Conservation (phyloP, 1,140 invertebrate genomes). For the Zophobas atratus region DNA sequence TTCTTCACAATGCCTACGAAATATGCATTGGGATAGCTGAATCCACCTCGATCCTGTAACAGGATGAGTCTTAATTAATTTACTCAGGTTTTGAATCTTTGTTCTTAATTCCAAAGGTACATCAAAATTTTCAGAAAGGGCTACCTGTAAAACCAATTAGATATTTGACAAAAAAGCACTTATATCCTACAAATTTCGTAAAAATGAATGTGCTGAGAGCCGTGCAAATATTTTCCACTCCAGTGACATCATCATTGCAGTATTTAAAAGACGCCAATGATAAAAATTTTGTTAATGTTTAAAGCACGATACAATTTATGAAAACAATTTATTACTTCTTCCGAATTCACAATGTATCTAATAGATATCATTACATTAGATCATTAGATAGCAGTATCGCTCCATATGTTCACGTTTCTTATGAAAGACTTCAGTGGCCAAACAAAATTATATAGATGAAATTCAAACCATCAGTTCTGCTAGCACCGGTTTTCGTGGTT, state of each 20-base stretch:
- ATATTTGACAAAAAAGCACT: neutral
- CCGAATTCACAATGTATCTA: neutral
- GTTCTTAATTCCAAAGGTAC: too few species aligned
- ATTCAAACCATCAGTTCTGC: neutral
- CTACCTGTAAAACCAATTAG: neutral
- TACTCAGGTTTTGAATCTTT: too few species aligned
- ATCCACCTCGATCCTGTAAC: too few species aligned
- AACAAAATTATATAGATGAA: neutral
- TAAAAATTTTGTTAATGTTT: neutral
- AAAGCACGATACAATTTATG: neutral
- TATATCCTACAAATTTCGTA: neutral
- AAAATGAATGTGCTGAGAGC: neutral
- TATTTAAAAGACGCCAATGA: neutral
- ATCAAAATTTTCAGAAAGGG: neutral
- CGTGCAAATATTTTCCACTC: neutral
- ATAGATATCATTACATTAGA: too few species aligned
- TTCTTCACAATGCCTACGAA: too few species aligned
- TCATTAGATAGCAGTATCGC: neutral
- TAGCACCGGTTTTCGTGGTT: neutral
- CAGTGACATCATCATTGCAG: neutral
- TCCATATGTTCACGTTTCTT: neutral
- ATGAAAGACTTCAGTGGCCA: neutral
- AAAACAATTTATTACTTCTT: neutral
- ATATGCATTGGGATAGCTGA: too few species aligned
- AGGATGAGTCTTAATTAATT: too few species aligned